Evolutionary conservation across 2,888 invertebrate species (phyloP).

Genomic region (Drosophila suboccidentalis): DNA sequence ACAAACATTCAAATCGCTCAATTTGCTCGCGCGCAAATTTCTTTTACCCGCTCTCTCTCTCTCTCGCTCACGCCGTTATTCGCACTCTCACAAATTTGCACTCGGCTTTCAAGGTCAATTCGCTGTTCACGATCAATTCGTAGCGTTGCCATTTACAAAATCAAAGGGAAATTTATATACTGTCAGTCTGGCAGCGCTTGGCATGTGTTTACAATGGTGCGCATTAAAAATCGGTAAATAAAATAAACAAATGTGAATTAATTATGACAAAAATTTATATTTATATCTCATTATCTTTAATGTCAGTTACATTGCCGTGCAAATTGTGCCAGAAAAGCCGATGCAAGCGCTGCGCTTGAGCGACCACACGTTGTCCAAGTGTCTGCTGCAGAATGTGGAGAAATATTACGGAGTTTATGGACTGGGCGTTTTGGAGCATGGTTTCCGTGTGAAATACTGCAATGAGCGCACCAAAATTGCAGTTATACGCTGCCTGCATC

Average conservation of each 20-base stretch:
- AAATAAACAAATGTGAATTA: conserved; percentile 7
- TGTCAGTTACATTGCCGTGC: conserved; percentile 89
- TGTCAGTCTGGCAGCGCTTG: conserved; percentile 42
- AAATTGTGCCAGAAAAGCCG: conserved; percentile 86
- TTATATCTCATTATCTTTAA: background rate
- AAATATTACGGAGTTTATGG: conserved; percentile 92
- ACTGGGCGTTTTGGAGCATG: conserved; percentile 89
- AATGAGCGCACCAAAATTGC: conserved; percentile 92
- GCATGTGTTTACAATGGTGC: conserved; percentile 87
- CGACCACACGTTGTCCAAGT: conserved; percentile 84
- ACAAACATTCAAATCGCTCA: conserved; percentile 45
- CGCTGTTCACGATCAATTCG: conserved; percentile 27
- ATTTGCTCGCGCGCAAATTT: conserved; percentile 33
- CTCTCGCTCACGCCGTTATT: background rate
- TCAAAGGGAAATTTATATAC: too few species aligned
- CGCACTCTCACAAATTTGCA: conserved; percentile 9
- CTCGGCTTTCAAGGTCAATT: conserved; percentile 34
- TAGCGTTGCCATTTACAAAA: background rate
- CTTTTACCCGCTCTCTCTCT: background rate
- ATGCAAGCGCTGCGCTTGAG: conserved; percentile 85
- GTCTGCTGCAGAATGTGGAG: conserved; percentile 88
- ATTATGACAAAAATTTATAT: conserved; percentile 1
- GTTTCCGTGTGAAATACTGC: conserved; percentile 92
- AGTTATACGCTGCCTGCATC: conserved; percentile 90
- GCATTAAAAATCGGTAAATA: conserved; percentile 89